Base-by-base conservation (phyloP, 2,113 vertebrate genomes). In the Elgaria multicarinata region DNA sequence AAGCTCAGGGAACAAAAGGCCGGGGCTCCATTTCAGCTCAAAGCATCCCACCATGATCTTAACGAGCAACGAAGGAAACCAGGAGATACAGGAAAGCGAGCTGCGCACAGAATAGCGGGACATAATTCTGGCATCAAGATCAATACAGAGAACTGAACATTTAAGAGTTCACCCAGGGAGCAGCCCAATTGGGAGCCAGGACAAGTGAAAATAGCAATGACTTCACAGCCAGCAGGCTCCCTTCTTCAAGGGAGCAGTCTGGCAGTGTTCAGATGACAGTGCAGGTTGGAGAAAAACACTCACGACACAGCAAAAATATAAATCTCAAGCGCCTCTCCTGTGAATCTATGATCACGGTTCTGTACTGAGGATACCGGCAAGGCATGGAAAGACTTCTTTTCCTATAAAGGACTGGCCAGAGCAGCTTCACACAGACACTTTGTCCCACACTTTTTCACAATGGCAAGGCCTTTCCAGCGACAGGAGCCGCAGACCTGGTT, bases 331-430 rank as follows among this genome's bases (percentile, higher is more conserved):
- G n/a, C 18, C 9, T 28, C 28, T 64, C 44, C 42, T 89, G 18
- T 26, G 8, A 64, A 72, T 31, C 66, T n/a, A 42, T 88, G 39
- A 36, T 4, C 33, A 39, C 76, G 4, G 33, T 8, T 8, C 0
- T 0, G 69, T 82, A 83, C 90, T 91, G 58, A 83, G 62, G 86
- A 53, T 80, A 55, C 76, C 18, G 67, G 84, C 39, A 72, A 87
- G 24, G 12, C 16, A 87, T 89, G 66, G 0, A 0, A 53, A 26
- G 22, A 87, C 87, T 75, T 42, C 67, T 92, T 87, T n/a, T 7
- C 39, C 67, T 31, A 72, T 6, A 53, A 77, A 28, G 22, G 7
- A 24, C 36, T 74, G 5, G 33, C 42, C 28, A 78, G 74, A 22
- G 71, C 6, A 4, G 36, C 46, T 50, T 50, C 46, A 50, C 46